phyloP scores from a whole-genome alignment of 2,888 invertebrate species.

The Idaea straminata region DNA sequence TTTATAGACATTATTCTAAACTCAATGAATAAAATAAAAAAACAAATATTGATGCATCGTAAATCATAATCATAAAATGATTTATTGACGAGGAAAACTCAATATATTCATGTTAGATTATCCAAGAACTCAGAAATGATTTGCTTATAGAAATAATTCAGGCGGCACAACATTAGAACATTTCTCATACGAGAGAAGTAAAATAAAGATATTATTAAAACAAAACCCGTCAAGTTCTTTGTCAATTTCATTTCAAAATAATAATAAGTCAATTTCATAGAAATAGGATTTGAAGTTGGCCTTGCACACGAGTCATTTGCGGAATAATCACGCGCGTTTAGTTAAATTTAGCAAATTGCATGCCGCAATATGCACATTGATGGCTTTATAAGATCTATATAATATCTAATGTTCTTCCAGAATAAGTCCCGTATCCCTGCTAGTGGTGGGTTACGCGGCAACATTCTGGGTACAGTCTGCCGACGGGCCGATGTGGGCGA shows the following conservation, averaged over 20 bases:
- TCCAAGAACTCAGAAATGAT: not conserved
- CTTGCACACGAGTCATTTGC: too few species aligned
- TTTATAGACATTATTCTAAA: not conserved
- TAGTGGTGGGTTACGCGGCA: conserved; percentile 52
- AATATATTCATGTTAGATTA: not conserved
- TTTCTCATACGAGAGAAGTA: too few species aligned
- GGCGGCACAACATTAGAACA: not conserved
- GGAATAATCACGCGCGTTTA: too few species aligned
- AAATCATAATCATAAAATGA: not conserved
- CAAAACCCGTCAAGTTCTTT: too few species aligned
- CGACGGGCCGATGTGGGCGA: conserved; percentile 53
- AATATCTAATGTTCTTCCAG: conserved; percentile 31
- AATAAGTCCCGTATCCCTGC: conserved; percentile 48
- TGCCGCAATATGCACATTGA: too few species aligned
- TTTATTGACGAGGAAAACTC: not conserved
- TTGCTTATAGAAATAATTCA: not conserved
- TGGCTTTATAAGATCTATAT: not conserved
- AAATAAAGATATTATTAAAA: too few species aligned
- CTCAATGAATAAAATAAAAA: not conserved
- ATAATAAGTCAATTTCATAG: too few species aligned
- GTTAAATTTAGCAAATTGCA: too few species aligned
- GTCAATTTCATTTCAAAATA: too few species aligned
- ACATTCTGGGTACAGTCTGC: conserved; percentile 49
- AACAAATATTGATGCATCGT: not conserved
- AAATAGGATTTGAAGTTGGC: too few species aligned